Evolutionary conservation across 2,113 vertebrate genomes (phyloP).

Genomic region (Suricata suricatta): DNA sequence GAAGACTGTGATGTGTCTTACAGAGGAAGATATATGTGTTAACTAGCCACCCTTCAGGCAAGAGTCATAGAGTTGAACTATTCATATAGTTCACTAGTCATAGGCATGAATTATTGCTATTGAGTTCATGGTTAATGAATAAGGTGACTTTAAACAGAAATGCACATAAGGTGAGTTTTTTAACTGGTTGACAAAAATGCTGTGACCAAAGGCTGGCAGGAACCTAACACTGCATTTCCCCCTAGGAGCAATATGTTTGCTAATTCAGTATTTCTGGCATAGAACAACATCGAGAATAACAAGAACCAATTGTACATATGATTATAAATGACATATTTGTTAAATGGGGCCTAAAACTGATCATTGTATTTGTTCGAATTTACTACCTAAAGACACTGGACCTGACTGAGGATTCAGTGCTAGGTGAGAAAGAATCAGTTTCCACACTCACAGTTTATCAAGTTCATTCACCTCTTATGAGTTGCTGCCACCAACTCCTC

Average conservation of each 20-base stretch:
- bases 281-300: background rate
- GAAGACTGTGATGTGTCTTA: background rate
- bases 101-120: background rate
- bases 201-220: background rate
- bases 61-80: background rate
- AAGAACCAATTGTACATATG: background rate
- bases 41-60: background rate
- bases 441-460: background rate
- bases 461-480: background rate
- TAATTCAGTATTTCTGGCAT: background rate
- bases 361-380: background rate
- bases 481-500: background rate
- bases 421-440: background rate
- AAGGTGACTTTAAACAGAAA: background rate
- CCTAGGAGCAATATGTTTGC: background rate
- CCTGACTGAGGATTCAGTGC: background rate
- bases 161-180: background rate
- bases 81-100: no score
- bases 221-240: background rate
- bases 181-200: background rate
- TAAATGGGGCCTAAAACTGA: background rate
- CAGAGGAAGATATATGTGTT: background rate
- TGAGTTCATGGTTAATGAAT: constrained; percentile 8
- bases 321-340: background rate
- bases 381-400: background rate